phyloP scores from a whole-genome alignment of 2,888 invertebrate species.

The Hemaris fuciformis region DNA sequence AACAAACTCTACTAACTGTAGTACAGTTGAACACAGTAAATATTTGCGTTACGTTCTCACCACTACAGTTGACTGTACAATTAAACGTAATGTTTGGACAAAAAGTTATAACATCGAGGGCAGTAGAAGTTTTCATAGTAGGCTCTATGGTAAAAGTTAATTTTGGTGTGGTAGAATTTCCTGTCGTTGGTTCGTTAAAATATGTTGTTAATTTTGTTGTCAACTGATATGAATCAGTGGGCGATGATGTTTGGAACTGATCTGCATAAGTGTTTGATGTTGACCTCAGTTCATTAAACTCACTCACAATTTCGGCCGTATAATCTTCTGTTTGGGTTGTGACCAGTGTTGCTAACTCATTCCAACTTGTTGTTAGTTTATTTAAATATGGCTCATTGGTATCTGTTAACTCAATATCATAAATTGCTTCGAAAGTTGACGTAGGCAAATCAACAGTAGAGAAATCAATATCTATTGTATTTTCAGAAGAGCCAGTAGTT shows the following conservation, averaged over 20 bases:
- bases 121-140: not conserved
- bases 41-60: slow-evolving; percentile 61
- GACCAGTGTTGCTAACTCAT: not conserved
- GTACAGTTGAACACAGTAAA: slow-evolving; percentile 60
- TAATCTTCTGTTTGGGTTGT: not conserved
- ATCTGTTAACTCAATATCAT: not conserved
- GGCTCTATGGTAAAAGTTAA: slow-evolving; percentile 12
- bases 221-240: not conserved
- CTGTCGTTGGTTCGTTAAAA: slow-evolving; percentile 3
- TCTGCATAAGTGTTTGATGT: not conserved
- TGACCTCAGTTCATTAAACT: no score
- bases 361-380: not conserved
- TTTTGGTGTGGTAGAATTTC: slow-evolving; percentile 16
- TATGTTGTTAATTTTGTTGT: not conserved
- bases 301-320: not conserved
- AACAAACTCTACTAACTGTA: slow-evolving; percentile 52
- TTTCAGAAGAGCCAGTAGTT: not conserved
- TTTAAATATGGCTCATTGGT: not conserved
- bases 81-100: slow-evolving; percentile 59
- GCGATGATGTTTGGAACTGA: not conserved
- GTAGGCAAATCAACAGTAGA: not conserved
- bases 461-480: not conserved
- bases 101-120: slow-evolving; percentile 16
- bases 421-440: not conserved
- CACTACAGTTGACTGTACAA: slow-evolving; percentile 56